Evolutionary conservation across 2,797 vertebrate species (phyloP).

Genomic region (Pangasius sanitwongsei): DNA sequence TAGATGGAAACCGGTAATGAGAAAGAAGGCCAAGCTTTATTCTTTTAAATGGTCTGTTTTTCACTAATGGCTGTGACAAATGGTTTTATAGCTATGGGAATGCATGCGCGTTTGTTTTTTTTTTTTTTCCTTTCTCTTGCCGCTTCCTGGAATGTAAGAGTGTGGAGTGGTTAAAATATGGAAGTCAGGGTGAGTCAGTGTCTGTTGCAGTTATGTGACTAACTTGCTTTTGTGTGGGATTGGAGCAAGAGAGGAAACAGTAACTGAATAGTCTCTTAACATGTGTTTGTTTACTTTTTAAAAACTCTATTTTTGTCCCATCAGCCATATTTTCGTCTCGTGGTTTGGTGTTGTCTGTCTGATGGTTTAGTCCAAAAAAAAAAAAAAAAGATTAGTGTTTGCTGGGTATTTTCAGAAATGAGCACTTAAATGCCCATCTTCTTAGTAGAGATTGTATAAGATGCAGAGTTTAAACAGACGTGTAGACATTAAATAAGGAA

Average conservation of each 20-base stretch:
- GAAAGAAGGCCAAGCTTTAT: conserved; percentile 33
- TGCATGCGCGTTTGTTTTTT: background rate
- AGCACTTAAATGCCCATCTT: background rate
- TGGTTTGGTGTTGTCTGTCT: conserved; percentile 11
- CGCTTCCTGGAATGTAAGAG: conserved; percentile 63
- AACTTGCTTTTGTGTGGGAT: conserved; percentile 48
- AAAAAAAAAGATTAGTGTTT: background rate
- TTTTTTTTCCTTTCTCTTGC: conserved; percentile 28
- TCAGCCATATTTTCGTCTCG: conserved; percentile 26
- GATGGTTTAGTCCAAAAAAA: conserved; percentile 2
- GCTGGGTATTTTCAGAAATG: background rate
- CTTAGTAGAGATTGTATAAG: background rate
- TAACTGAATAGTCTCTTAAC: background rate
- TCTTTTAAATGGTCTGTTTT: conserved; percentile 57
- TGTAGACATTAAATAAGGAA: background rate
- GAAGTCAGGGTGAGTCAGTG: conserved; percentile 63
- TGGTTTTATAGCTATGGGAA: conserved; percentile 54
- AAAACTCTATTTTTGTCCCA: conserved; percentile 22
- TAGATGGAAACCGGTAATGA: conserved; percentile 20
- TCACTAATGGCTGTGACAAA: conserved; percentile 59
- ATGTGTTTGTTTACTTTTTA: conserved; percentile 37
- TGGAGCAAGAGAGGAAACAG: conserved; percentile 37
- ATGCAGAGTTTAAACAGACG: background rate
- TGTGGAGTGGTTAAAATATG: conserved; percentile 60
- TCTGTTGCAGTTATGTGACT: conserved; percentile 57